Percentiles rank a stretch among this genome's conserved stretches.
Evolutionary conservation across 2,113 vertebrate species (phyloP).

Genomic region (Thomomys bottae): DNA sequence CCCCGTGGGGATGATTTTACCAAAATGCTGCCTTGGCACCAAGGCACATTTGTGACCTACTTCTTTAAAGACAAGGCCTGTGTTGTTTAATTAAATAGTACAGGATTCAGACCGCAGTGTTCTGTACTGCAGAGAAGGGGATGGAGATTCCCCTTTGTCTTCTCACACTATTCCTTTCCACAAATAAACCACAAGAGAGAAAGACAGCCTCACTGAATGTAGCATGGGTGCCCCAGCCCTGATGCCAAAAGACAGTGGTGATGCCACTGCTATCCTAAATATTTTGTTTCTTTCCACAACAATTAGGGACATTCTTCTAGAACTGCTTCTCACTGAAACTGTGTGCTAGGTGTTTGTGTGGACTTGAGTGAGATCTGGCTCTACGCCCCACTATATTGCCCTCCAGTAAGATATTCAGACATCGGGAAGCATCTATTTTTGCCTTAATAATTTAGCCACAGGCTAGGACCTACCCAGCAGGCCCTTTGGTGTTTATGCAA

Average conservation of each 20-base stretch:
- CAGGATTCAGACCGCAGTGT: not conserved
- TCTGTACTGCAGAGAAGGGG: not conserved
- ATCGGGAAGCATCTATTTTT: not conserved
- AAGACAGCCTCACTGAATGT: not conserved
- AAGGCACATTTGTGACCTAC: slow-evolving; percentile 29
- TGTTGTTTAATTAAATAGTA: slow-evolving; percentile 22
- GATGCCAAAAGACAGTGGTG: not conserved
- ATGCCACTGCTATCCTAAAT: accelerated
- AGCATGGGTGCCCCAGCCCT: not conserved
- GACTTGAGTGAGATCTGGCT: not conserved
- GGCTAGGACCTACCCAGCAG: not conserved
- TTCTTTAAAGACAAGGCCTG: slow-evolving; percentile 14
- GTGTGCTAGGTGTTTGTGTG: not conserved
- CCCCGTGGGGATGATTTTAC: not conserved
- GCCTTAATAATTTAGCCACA: not conserved
- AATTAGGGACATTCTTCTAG: not conserved
- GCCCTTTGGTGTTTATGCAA: not conserved
- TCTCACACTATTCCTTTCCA: not conserved
- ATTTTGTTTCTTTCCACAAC: not conserved
- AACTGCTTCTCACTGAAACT: not conserved
- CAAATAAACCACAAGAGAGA: not conserved
- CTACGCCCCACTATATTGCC: not conserved
- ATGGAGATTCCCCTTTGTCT: not conserved
- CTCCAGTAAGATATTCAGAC: not conserved
- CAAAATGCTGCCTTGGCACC: not conserved